Base-by-base conservation (phyloP, 2,113 vertebrate genomes). In the Gallinago undulata region DNA sequence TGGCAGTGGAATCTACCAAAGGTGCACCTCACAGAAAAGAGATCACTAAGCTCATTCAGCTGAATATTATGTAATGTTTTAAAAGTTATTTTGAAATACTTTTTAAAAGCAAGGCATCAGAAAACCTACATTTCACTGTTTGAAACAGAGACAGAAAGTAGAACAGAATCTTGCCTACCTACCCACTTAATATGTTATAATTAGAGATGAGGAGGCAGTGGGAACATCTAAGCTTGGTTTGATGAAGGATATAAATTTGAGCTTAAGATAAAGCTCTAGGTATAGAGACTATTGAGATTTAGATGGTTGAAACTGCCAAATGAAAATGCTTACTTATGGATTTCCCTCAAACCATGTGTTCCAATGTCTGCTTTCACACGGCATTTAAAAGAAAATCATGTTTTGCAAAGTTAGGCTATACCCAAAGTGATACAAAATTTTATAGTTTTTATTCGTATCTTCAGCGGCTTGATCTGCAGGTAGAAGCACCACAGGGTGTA, bases 131-230 rank as follows among this genome's bases (percentile, higher is more conserved):
- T 56, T 84, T 63, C 28, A 11, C 47, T 55, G 11, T 43, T 35
- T 73, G 56, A 55, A 57, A 55, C 1, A 4, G 37, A 83, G 41
- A 53, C 28, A 53, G 48, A 24, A 90, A 90, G 76, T 21, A 57
- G 60, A 86, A 75, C 30, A 91, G 75, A 69, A 48, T 81, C 69
- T 50, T 92, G 77, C 84, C 84, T 87, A 73, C 73, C 72, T 92
- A 64, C 93, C 68, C 80, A 92, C 86, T 92, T 92, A 81, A 87
- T 78, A 60, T 5, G 27, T 64, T 94, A 84, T 79, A 94, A 94
- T 95, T 93, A 94, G 86, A 85, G 89, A 37, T 30, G 76, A 84
- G 84, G 91, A 95, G 88, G 87, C 86, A 94, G 89, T 22, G 23
- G 57, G 91, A 95, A 87, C 37, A 48, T 47, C 64, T 39, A 53